Evolutionary conservation across 2,797 vertebrate genomes (phyloP).

Genomic region (Rhinichthys osculus): DNA sequence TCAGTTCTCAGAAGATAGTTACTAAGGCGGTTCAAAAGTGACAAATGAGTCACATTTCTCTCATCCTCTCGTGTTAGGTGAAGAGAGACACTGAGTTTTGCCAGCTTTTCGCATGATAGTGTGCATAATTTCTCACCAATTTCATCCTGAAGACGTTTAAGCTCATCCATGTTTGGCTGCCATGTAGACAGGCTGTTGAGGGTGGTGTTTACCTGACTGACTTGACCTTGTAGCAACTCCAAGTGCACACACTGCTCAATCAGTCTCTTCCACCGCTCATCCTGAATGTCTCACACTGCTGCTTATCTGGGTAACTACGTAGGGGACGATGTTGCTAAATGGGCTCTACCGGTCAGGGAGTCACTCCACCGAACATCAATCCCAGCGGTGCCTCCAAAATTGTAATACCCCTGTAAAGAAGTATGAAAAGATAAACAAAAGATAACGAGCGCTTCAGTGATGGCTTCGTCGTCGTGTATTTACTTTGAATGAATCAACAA

Average conservation of each 20-base stretch:
- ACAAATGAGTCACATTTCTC: not conserved
- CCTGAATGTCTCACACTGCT: too few species aligned
- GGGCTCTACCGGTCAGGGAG: too few species aligned
- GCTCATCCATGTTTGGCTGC: not conserved
- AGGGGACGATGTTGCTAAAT: too few species aligned
- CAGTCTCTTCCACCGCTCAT: not conserved
- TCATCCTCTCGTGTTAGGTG: not conserved
- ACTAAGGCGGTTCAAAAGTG: not conserved
- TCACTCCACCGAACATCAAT: too few species aligned
- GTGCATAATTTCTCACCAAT: constrained; percentile 1
- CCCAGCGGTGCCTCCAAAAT: too few species aligned
- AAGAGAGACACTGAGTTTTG: not conserved
- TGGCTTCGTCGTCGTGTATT: too few species aligned
- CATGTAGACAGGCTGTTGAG: too few species aligned
- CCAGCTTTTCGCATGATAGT: not conserved
- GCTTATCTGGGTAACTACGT: too few species aligned
- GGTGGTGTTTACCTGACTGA: not conserved
- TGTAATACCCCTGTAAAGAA: too few species aligned
- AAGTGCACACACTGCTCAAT: not conserved
- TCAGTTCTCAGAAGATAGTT: not conserved
- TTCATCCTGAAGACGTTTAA: not conserved
- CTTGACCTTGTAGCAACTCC: not conserved
- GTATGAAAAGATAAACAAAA: too few species aligned
- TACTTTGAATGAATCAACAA: too few species aligned
- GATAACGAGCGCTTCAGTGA: too few species aligned